Base-by-base conservation (phyloP, 2,797 vertebrate genomes). In the Anolis apletophallus region DNA sequence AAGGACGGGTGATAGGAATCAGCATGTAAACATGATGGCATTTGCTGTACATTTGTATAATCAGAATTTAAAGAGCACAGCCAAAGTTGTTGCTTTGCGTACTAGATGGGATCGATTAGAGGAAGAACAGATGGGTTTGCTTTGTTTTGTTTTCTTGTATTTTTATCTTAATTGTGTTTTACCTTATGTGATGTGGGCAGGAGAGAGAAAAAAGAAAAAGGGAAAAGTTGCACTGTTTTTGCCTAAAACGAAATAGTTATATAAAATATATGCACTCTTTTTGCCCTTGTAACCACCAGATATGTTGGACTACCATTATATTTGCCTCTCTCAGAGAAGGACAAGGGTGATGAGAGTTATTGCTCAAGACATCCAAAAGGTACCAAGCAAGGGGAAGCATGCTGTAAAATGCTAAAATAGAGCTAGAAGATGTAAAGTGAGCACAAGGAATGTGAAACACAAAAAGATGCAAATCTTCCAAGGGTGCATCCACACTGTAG, bases 121-220 rank as follows among this genome's bases (percentile, higher is more conserved):
- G 54, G 73, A 71, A 46, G n/a, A 89, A 86, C 81, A 84, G 81
- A 88, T 89, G 61, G 79, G 81, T 87, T 72, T 93, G 84, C 68
- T 87, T 87, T 87, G 68, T 73, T 57, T 89, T 91, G 26, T 85
- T 91, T 88, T 89, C 40, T 83, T 89, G 77, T 86, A 73, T 80
- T 91, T 84, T 78, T 26, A 85, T 85, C 71, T 82, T 79, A 78
- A 83, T 73, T 83, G 67, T 68, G 74, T 32, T 68, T 87, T 80
- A 72, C 86, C 32, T 87, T 87, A 80, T 73, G 86, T 12, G 54
- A 77, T 34, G 61, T n/a, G n/a, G 80, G 13, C 1, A 69, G 52
- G 61, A 10, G 11, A 21, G 16, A 80, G 21, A 19, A 8, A 14
- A 61, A 13, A 68, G 14, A 13, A 32, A 34, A 16, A 67, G 5